A percentile compares a stretch with the other conserved stretches of the same genome.
Conservation (phyloP, 2,888 invertebrate species). For the Neria commutata region DNA sequence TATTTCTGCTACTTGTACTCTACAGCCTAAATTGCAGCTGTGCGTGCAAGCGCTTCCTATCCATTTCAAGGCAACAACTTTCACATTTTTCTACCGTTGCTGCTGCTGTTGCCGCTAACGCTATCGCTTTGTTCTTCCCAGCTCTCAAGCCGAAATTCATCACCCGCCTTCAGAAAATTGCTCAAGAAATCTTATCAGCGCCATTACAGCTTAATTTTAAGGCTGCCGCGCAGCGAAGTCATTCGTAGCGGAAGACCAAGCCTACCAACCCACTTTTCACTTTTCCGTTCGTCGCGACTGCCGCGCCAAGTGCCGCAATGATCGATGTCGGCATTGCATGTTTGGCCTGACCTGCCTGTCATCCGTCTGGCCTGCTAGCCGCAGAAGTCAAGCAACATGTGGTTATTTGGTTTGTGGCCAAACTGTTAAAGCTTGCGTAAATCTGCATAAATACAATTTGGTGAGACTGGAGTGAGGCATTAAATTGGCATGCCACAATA, state of each 20-base stretch:
- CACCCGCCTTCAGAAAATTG: no score
- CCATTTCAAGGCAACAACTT: neutral
- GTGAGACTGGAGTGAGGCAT: no score
- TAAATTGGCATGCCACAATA: no score
- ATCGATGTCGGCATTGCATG: neutral
- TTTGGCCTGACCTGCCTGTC: neutral
- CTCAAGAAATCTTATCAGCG: neutral
- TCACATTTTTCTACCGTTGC: neutral
- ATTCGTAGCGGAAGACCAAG: neutral
- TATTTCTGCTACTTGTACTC: no score
- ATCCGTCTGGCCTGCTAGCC: neutral
- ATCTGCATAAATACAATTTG: no score
- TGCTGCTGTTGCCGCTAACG: neutral
- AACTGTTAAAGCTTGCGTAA: no score
- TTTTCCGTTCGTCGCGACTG: neutral
- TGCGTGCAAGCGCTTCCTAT: no score
- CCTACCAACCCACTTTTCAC: neutral
- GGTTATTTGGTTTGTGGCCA: no score
- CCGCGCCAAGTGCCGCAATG: neutral
- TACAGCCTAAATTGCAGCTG: neutral
- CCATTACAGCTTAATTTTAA: conserved; percentile 1
- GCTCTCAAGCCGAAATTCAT: no score
- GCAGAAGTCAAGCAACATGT: no score
- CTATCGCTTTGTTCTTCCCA: neutral
- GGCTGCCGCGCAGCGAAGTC: neutral